Percentiles rank a stretch among this genome's conserved stretches.
Conservation (phyloP, 1,140 invertebrate species). For the Hypothenemus hampei region DNA sequence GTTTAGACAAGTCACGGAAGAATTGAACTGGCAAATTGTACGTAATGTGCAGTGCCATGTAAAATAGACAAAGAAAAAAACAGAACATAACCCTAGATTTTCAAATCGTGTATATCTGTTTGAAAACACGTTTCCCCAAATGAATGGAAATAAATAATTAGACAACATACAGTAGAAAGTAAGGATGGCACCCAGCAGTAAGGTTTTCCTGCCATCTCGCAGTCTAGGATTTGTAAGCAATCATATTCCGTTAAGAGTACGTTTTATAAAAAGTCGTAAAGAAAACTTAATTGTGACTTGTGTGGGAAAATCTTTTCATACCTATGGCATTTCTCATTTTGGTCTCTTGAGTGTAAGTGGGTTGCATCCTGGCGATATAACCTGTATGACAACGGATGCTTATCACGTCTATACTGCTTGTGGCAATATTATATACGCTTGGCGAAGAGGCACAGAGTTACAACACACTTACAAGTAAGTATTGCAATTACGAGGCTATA, state of each 20-base stretch:
- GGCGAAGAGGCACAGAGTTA: conserved; percentile 81
- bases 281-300: conserved; percentile 87
- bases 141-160: too few relatives aligned
- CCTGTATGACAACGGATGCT: conserved; percentile 71
- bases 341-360: conserved; percentile 77
- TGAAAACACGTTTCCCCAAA: too few relatives aligned
- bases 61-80: too few relatives aligned
- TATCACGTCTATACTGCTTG: conserved; percentile 80
- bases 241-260: conserved; percentile 76
- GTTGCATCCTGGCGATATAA: conserved; percentile 76
- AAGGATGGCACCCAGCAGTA: conserved; percentile 52
- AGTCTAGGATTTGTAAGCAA: conserved; percentile 92
- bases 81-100: too few relatives aligned
- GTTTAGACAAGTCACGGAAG: too few relatives aligned
- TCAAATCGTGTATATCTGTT: too few relatives aligned
- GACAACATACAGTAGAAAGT: too few relatives aligned
- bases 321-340: conserved; percentile 81
- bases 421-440: conserved; percentile 76
- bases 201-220: conserved; percentile 77
- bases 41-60: too few relatives aligned
- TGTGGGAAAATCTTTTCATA: conserved; percentile 87
- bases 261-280: conserved; percentile 79
- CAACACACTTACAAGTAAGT: conserved; percentile 66
- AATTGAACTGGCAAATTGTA: too few relatives aligned
- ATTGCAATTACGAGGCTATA: background rate